Percentiles rank a stretch among this genome's conserved stretches.
These are phyloP conservation scores for Mesaphorura yosii DNA, from an alignment of 1,140 invertebrate species.

Conservation along the genomic window DNA sequence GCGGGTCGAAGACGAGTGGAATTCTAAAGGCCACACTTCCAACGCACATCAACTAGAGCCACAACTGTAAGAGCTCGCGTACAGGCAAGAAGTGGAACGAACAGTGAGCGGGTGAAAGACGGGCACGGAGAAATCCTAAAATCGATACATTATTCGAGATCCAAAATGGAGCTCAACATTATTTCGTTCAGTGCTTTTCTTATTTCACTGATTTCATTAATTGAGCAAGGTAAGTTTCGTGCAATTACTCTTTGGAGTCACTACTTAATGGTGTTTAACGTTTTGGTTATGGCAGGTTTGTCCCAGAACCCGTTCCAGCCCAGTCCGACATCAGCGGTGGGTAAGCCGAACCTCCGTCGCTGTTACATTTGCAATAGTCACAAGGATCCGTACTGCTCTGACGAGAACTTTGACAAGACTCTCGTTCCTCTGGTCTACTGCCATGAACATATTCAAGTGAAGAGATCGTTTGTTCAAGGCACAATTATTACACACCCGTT, in stretches of 20 bases:
- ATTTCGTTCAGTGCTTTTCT: constrained; percentile 1
- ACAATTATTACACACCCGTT: constrained; percentile 36
- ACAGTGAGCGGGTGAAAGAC: too few species aligned
- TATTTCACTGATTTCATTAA: constrained; percentile 11
- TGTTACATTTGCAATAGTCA: constrained; percentile 29
- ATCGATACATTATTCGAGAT: neutral
- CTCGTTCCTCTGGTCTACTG: constrained; percentile 71
- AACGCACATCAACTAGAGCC: too few species aligned
- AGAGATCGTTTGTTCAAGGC: constrained; percentile 42
- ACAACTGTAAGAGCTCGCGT: too few species aligned
- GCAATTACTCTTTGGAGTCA: neutral
- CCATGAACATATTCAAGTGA: constrained; percentile 32
- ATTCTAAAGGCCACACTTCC: too few species aligned
- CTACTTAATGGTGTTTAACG: neutral
- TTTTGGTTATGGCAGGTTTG: too few species aligned
- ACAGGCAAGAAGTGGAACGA: too few species aligned
- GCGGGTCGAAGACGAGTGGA: too few species aligned
- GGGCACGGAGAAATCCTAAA: too few species aligned
- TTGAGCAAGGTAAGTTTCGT: constrained; percentile 16
- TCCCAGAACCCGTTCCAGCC: neutral
- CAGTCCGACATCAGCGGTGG: neutral
- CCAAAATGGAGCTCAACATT: constrained; percentile 6
- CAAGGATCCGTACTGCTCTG: constrained; percentile 42
- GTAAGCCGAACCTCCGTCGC: too few species aligned
- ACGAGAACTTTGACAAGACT: constrained; percentile 67